Evolutionary conservation across 2,888 invertebrate species (phyloP).

Genomic region (Ecliptopera silaceata): DNA sequence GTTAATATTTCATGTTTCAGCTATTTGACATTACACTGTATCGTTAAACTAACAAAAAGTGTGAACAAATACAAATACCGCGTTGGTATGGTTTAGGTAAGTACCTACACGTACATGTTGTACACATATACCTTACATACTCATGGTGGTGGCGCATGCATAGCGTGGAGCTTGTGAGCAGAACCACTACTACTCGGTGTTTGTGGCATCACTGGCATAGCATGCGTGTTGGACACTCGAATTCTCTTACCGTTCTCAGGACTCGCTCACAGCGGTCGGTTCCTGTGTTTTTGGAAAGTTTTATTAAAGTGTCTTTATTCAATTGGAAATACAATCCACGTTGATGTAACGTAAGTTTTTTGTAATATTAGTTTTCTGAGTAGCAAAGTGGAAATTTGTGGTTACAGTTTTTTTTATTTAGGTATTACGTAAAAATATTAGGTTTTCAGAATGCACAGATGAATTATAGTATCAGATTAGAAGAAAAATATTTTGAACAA

Average conservation of each 20-base stretch:
- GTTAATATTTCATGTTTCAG: no score
- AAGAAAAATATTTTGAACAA: no score
- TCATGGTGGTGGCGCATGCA: conserved; percentile 2
- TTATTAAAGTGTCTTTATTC: not conserved
- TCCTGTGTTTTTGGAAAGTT: conserved; percentile 11
- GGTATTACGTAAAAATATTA: no score
- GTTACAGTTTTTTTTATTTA: no score
- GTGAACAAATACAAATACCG: conserved; percentile 29
- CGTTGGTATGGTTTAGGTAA: conserved; percentile 17
- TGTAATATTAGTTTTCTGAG: not conserved
- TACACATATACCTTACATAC: conserved; percentile 3
- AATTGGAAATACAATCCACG: not conserved
- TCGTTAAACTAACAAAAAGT: conserved; percentile 13
- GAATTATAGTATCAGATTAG: no score
- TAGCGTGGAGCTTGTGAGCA: conserved; percentile 4
- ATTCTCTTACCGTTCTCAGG: conserved; percentile 30
- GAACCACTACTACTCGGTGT: conserved; percentile 21
- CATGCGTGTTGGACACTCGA: conserved; percentile 28
- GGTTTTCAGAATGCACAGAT: no score
- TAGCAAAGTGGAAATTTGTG: no score
- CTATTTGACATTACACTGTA: not conserved
- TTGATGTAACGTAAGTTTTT: conserved; percentile 1
- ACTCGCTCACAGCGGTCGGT: conserved; percentile 20
- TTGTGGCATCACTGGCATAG: conserved; percentile 8
- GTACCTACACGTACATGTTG: conserved; percentile 11